A percentile compares a stretch with the other conserved stretches of the same genome.
Conservation (phyloP, 2,113 vertebrate genomes). For the Xiphias gladius region DNA sequence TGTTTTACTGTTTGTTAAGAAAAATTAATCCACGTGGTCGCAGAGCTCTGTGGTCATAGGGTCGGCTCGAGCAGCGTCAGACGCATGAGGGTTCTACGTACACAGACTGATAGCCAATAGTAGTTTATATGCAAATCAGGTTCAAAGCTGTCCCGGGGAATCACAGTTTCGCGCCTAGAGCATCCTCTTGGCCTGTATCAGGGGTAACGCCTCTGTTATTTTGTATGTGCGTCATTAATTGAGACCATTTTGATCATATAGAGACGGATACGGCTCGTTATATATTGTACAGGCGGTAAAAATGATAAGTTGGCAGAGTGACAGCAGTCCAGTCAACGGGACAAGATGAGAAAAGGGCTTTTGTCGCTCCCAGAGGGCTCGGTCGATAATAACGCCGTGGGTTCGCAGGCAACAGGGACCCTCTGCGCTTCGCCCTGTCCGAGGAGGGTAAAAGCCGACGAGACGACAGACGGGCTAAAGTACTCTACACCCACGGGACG, state of each 20-base stretch:
- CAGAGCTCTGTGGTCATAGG: conserved; percentile 34
- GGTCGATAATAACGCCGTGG: not conserved
- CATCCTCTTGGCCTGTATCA: too few relatives aligned
- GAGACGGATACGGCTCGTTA: fast-evolving
- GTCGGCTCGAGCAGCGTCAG: not conserved
- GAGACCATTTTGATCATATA: fast-evolving
- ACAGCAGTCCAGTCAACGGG: not conserved
- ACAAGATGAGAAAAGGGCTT: not conserved
- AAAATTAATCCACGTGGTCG: too few relatives aligned
- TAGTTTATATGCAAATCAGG: conserved; percentile 84
- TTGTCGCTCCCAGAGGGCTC: too few relatives aligned
- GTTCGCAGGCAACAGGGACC: not conserved
- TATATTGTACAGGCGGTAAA: too few relatives aligned
- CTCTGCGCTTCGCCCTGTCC: fast-evolving
- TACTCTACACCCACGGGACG: not conserved
- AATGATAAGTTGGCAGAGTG: not conserved
- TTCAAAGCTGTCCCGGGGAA: conserved; percentile 93
- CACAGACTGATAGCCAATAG: conserved; percentile 73
- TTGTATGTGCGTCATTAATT: not conserved
- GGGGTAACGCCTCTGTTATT: too few relatives aligned
- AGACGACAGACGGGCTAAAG: not conserved
- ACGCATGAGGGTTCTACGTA: not conserved
- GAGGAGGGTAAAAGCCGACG: not conserved
- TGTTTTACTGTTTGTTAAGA: not conserved
- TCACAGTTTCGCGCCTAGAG: conserved; percentile 72